Conservation (phyloP, 2,113 vertebrate species). For the Odontophorus gujanensis region DNA sequence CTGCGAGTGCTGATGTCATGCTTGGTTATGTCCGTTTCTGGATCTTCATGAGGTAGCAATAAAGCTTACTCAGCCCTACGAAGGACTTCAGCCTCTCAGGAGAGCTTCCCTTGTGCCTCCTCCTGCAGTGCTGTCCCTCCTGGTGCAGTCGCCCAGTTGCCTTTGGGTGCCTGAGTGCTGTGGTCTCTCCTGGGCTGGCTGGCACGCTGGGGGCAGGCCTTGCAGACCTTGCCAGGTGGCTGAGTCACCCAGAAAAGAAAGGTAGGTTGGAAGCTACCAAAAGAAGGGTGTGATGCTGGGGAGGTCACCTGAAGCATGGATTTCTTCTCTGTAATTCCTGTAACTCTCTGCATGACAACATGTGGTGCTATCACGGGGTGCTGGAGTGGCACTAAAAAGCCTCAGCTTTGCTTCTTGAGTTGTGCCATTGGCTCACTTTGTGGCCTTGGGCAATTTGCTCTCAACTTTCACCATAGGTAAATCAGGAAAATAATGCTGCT, state of each 20-base stretch:
- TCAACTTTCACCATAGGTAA: not conserved
- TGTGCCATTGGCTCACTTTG: not conserved
- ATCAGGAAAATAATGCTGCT: not conserved
- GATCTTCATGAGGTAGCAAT: not conserved
- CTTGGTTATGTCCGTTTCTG: not conserved
- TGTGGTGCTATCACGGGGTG: not conserved
- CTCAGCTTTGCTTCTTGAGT: not conserved
- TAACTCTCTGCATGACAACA: not conserved
- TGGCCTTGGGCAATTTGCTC: not conserved
- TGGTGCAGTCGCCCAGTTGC: rapidly evolving
- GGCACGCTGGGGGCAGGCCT: not conserved
- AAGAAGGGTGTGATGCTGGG: not conserved
- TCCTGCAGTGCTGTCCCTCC: rapidly evolving
- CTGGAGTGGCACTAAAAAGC: not conserved
- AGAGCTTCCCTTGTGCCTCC: not conserved
- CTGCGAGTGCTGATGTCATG: slow-evolving; percentile 60
- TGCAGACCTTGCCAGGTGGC: not conserved
- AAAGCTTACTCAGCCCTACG: slow-evolving; percentile 47
- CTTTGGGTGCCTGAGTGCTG: not conserved
- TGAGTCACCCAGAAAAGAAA: not conserved
- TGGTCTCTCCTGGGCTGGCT: not conserved
- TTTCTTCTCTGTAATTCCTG: not conserved
- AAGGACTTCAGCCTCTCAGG: slow-evolving; percentile 16
- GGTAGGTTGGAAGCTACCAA: not conserved
- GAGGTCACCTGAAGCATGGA: not conserved